Conservation (phyloP, 2,888 invertebrate genomes). For the Perizoma affinitatum region DNA sequence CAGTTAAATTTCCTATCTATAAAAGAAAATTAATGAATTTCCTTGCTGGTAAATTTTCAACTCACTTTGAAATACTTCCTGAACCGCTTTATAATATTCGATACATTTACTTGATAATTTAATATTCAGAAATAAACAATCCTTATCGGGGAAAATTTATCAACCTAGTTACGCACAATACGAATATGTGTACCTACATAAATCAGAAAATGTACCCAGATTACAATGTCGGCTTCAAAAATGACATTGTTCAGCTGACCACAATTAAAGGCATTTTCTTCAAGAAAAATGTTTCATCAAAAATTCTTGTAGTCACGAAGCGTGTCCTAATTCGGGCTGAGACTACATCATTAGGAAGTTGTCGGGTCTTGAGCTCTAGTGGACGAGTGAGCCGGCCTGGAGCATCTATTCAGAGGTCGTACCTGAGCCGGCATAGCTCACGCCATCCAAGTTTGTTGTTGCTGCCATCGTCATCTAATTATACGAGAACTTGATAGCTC, state of each 20-base stretch:
- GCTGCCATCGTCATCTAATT: slow-evolving; percentile 30
- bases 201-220: too few relatives aligned
- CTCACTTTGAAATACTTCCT: background rate
- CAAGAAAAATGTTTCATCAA: slow-evolving; percentile 15
- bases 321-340: slow-evolving; percentile 31
- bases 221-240: too few relatives aligned
- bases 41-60: slow-evolving; percentile 4
- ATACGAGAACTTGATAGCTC: slow-evolving; percentile 13
- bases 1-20: slow-evolving; percentile 8
- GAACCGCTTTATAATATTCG: background rate
- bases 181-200: too few relatives aligned
- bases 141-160: too few relatives aligned
- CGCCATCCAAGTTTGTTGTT: slow-evolving; percentile 17
- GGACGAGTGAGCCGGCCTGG: slow-evolving; percentile 29
- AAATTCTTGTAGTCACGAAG: slow-evolving; percentile 23
- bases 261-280: slow-evolving; percentile 5
- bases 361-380: slow-evolving; percentile 27
- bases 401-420: slow-evolving; percentile 34
- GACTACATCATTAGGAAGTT: slow-evolving; percentile 40
- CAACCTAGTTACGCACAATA: too few relatives aligned
- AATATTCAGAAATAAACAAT: too few relatives aligned
- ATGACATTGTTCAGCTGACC: background rate
- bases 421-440: slow-evolving; percentile 30
- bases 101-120: background rate
- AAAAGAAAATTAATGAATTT: slow-evolving; percentile 13